phyloP scores from a whole-genome alignment of 2,113 vertebrate genomes.

The Nymphicus hollandicus region DNA sequence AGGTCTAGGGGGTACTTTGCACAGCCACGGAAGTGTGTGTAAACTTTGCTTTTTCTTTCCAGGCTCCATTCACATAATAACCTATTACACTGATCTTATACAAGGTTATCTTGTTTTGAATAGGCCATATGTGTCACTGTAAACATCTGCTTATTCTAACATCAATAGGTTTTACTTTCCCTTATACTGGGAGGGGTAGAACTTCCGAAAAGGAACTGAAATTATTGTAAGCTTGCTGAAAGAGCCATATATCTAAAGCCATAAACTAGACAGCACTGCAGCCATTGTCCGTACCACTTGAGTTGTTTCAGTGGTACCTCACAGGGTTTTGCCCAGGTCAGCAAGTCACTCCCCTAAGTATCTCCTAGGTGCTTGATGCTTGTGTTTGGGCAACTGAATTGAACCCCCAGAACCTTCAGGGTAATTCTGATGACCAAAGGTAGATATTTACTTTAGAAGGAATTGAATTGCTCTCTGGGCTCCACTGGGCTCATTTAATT shows the following conservation, averaged over 20 bases:
- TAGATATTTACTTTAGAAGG: neutral
- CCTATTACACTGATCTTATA: neutral
- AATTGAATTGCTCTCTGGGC: neutral
- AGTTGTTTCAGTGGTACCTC: neutral
- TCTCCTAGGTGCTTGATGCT: neutral
- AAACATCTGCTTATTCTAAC: neutral
- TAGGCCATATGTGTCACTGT: neutral
- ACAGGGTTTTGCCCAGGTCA: neutral
- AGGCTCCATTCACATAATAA: neutral
- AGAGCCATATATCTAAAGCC: neutral
- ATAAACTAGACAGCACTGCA: neutral
- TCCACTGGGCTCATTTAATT: neutral
- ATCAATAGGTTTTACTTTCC: neutral
- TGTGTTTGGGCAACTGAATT: neutral
- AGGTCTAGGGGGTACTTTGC: neutral
- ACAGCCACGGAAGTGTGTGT: neutral
- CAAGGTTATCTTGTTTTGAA: neutral
- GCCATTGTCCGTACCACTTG: rapidly evolving
- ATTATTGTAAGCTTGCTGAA: neutral
- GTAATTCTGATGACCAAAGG: neutral
- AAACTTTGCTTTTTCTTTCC: neutral
- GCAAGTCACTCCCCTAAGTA: neutral
- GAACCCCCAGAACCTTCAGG: neutral
- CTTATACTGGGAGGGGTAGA: neutral
- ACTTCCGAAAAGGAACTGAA: neutral